Conservation (phyloP, 1,140 invertebrate species). For the Drosophila equinoxialis region DNA sequence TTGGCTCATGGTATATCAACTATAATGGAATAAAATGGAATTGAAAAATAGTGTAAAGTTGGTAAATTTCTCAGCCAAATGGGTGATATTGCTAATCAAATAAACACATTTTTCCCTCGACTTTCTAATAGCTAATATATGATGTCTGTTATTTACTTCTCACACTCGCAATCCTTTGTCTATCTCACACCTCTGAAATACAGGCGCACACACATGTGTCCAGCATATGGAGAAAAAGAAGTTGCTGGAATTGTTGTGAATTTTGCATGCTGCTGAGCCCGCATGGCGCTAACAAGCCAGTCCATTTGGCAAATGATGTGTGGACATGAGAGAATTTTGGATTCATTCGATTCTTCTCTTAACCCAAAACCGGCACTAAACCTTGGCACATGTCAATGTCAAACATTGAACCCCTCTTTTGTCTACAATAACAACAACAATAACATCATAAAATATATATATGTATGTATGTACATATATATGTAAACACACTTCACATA, state of each 20-base stretch:
- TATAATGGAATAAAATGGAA: too few relatives aligned
- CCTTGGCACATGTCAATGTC: slow-evolving; percentile 74
- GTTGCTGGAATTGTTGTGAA: slow-evolving; percentile 1
- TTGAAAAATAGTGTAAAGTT: too few relatives aligned
- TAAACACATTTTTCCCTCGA: background rate
- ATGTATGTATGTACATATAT: background rate
- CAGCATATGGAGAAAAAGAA: slow-evolving; percentile 54
- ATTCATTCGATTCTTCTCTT: background rate
- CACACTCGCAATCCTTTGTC: slow-evolving; percentile 6
- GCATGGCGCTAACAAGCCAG: slow-evolving; percentile 64
- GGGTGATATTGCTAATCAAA: background rate
- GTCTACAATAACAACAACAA: background rate
- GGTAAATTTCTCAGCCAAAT: too few relatives aligned
- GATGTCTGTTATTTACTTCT: background rate
- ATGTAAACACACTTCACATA: background rate
- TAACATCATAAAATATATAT: background rate
- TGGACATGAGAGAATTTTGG: slow-evolving; percentile 2
- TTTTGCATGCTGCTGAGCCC: slow-evolving; percentile 63
- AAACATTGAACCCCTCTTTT: slow-evolving; percentile 55
- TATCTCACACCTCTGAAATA: background rate
- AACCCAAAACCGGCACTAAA: slow-evolving; percentile 17
- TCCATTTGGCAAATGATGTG: slow-evolving; percentile 27
- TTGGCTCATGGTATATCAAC: too few relatives aligned
- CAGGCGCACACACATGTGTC: slow-evolving; percentile 35
- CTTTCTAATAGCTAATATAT: background rate